phyloP scores from a whole-genome alignment of 2,888 invertebrate species.

The Drosophila limbata region DNA sequence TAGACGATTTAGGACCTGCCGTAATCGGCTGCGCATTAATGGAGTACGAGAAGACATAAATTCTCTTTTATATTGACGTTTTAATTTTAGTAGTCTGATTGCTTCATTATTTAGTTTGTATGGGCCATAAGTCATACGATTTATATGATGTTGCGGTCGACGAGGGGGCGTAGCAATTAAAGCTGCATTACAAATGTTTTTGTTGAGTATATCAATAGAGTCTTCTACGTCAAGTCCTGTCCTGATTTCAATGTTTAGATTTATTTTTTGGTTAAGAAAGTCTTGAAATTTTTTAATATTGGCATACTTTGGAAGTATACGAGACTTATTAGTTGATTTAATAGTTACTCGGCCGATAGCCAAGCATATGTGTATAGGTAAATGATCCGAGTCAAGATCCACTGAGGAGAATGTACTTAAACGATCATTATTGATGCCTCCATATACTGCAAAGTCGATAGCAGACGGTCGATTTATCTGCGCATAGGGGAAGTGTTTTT shows the following conservation, averaged over 20 bases:
- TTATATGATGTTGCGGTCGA: too few species aligned
- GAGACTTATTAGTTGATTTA: too few species aligned
- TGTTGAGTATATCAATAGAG: background rate
- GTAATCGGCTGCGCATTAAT: too few species aligned
- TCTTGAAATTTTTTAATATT: constrained; percentile 1
- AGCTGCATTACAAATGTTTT: background rate
- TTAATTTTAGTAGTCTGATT: background rate
- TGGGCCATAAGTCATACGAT: too few species aligned
- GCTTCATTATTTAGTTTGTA: too few species aligned
- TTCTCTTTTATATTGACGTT: background rate
- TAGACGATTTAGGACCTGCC: background rate
- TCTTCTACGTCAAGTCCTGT: background rate
- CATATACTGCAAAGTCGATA: background rate
- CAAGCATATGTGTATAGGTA: background rate
- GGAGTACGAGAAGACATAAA: too few species aligned
- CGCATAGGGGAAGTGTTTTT: background rate
- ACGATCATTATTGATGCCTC: background rate
- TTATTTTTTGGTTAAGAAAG: background rate
- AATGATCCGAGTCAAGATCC: background rate
- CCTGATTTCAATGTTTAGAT: background rate
- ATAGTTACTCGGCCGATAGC: too few species aligned
- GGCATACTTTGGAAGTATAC: too few species aligned
- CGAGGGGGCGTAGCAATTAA: background rate
- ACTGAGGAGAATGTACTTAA: background rate
- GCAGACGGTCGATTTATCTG: background rate